Evolutionary conservation across 2,797 vertebrate species (phyloP).

Genomic region (Octomys mimax): DNA sequence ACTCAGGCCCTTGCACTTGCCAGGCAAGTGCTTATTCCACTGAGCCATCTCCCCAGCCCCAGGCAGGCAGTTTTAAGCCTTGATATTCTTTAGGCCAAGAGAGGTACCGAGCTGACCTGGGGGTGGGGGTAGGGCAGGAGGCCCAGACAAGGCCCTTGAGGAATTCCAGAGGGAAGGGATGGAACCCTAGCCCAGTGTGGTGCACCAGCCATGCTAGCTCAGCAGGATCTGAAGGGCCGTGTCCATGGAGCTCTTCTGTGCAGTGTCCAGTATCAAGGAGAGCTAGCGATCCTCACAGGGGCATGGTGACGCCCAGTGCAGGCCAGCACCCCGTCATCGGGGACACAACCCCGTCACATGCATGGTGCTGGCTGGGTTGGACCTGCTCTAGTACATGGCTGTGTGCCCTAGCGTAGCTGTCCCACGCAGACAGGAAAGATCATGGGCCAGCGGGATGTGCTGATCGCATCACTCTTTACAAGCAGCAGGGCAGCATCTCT

Average conservation of each 20-base stretch:
- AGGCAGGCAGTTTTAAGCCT: constrained; percentile 35
- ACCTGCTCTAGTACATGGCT: neutral
- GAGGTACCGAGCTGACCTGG: no score
- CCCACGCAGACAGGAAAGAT: neutral
- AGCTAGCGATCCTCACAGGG: fast-evolving
- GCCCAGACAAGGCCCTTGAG: fast-evolving
- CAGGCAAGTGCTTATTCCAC: no score
- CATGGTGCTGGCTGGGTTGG: no score
- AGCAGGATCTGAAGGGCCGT: no score
- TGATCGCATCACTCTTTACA: neutral
- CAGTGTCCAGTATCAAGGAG: neutral
- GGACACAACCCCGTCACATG: fast-evolving
- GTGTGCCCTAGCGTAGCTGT: neutral
- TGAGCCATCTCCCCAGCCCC: no score
- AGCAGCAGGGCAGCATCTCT: neutral
- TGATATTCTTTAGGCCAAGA: neutral
- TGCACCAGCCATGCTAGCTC: fast-evolving
- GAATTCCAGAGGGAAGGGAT: neutral
- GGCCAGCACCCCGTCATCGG: neutral
- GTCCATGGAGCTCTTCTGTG: fast-evolving
- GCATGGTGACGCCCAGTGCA: no score
- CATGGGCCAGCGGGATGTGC: neutral
- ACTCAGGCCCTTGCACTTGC: no score
- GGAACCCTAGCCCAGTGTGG: neutral
- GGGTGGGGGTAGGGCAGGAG: neutral